Percentiles rank a stretch among this genome's conserved stretches.
These are phyloP conservation scores for Epiblema foenella DNA, from an alignment of 2,888 invertebrate genomes.

Conservation along the genomic window DNA sequence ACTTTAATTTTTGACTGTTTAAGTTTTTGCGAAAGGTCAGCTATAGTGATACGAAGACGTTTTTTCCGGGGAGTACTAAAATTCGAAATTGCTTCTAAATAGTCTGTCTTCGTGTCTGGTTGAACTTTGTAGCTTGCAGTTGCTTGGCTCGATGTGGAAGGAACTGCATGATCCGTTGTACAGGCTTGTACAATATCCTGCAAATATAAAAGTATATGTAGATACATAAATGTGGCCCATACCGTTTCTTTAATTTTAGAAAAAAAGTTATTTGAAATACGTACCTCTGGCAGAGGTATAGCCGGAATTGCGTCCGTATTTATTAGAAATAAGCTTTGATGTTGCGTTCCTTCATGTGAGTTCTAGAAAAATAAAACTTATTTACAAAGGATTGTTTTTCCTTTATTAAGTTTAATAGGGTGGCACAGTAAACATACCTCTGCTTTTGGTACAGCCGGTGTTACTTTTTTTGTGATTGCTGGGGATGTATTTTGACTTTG, in stretches of 20 bases:
- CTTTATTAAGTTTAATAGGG: too few species aligned
- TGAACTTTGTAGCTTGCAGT: not conserved
- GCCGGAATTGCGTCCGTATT: not conserved
- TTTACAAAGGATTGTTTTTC: not conserved
- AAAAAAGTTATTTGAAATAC: not conserved
- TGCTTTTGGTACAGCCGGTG: not conserved
- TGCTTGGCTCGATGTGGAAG: conserved; percentile 2
- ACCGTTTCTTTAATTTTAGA: not conserved
- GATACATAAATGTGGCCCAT: not conserved
- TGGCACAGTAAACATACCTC: too few species aligned
- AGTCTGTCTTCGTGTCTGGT: not conserved
- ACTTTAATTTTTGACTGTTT: conserved; percentile 2
- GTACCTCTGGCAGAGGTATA: too few species aligned
- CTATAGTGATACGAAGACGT: conserved; percentile 1
- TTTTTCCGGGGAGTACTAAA: conserved; percentile 5
- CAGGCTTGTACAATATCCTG: too few species aligned
- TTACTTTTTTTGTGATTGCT: not conserved
- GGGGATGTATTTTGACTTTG: too few species aligned
- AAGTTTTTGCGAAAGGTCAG: conserved; percentile 4
- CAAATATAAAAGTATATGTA: too few species aligned
- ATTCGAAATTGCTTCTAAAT: conserved; percentile 3
- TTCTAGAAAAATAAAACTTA: not conserved
- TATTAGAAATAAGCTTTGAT: not conserved
- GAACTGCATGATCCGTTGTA: not conserved
- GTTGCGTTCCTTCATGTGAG: not conserved